Conservation (phyloP, 2,797 vertebrate species). For the Nannoperca australis region DNA sequence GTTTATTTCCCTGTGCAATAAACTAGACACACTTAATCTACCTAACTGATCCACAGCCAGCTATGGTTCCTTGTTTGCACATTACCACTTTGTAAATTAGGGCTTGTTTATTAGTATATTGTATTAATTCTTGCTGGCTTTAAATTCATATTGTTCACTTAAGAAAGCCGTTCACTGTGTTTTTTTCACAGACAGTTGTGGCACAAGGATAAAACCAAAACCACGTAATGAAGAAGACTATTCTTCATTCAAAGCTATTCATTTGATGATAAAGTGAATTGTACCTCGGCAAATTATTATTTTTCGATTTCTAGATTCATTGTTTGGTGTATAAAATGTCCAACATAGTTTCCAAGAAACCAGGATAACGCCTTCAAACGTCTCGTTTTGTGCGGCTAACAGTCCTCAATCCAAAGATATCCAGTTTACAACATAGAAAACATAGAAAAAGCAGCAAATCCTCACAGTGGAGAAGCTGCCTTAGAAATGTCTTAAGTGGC, state of each 20-base stretch:
- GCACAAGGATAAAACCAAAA: background rate
- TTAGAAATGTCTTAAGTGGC: slow-evolving; percentile 18
- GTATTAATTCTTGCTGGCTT: background rate
- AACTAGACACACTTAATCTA: background rate
- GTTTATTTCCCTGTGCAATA: background rate
- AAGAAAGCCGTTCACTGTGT: background rate
- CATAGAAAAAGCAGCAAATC: background rate
- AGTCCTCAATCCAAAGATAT: background rate
- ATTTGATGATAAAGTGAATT: background rate
- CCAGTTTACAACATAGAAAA: background rate
- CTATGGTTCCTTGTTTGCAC: background rate
- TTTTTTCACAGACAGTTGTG: background rate
- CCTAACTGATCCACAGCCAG: background rate
- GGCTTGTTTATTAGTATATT: background rate
- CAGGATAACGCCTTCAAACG: background rate
- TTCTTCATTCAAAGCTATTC: background rate
- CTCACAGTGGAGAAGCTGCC: background rate
- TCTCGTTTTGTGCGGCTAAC: background rate
- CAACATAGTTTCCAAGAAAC: background rate
- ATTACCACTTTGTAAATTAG: background rate
- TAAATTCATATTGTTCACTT: background rate
- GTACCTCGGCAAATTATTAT: background rate
- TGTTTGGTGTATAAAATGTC: background rate
- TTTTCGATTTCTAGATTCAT: background rate
- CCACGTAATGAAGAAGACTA: background rate